A percentile compares a stretch with the other conserved stretches of the same genome.
Conservation (phyloP, 1,140 invertebrate genomes). For the Sycobia sp. region DNA sequence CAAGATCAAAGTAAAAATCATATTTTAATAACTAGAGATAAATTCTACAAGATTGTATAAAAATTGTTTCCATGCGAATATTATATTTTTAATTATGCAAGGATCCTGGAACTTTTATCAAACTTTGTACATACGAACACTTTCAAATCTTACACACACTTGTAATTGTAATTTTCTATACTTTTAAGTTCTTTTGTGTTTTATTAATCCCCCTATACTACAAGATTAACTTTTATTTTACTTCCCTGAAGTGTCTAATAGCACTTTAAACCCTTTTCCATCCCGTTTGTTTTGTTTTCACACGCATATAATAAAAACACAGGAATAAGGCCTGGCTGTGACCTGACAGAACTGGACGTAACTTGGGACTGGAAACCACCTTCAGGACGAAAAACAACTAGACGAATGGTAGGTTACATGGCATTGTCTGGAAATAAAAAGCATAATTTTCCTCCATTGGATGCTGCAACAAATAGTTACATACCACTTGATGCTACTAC, state of each 20-base stretch:
- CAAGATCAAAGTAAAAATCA: too few relatives aligned
- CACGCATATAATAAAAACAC: constrained; percentile 57
- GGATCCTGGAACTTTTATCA: too few relatives aligned
- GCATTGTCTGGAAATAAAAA: constrained; percentile 46
- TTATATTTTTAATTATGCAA: too few relatives aligned
- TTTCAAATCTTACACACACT: background rate
- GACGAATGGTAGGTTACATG: constrained; percentile 50
- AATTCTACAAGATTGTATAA: too few relatives aligned
- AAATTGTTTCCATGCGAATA: too few relatives aligned
- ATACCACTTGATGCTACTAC: constrained; percentile 62
- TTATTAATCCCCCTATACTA: constrained; percentile 26
- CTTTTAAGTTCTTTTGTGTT: constrained; percentile 33
- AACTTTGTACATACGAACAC: constrained; percentile 15
- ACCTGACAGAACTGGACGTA: constrained; percentile 78
- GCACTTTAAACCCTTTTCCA: constrained; percentile 38
- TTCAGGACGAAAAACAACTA: constrained; percentile 50
- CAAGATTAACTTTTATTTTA: constrained; percentile 33
- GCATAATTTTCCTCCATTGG: constrained; percentile 58
- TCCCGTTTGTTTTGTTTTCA: constrained; percentile 56
- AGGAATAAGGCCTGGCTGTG: constrained; percentile 84
- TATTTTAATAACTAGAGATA: too few relatives aligned
- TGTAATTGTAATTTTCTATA: constrained; percentile 18
- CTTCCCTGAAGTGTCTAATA: constrained; percentile 24
- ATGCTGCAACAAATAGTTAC: constrained; percentile 65
- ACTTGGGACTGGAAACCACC: constrained; percentile 58